These are phyloP conservation scores for Daktulosphaira vitifoliae DNA, from an alignment of 1,140 invertebrate species.

Conservation along the genomic window DNA sequence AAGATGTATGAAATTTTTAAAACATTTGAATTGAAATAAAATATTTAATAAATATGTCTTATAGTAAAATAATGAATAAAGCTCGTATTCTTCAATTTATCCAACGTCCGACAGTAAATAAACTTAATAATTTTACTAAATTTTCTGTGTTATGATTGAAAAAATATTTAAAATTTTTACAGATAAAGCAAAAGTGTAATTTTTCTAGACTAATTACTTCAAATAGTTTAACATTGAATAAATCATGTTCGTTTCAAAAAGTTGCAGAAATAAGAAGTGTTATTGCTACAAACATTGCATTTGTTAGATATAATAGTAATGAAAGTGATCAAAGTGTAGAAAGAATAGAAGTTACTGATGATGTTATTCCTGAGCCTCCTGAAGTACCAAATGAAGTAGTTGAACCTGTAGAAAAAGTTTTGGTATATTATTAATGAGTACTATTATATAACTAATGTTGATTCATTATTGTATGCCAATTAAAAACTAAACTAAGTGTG, in stretches of 20 bases:
- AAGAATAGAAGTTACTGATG: neutral
- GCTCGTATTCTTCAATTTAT: neutral
- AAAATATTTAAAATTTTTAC: too few species aligned
- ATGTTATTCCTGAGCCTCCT: conserved; percentile 14
- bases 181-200: neutral
- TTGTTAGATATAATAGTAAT: neutral
- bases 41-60: neutral
- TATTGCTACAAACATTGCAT: neutral
- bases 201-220: neutral
- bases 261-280: neutral
- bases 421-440: conserved; percentile 1
- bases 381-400: neutral
- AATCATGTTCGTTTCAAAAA: neutral
- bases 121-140: too few species aligned
- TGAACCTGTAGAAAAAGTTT: neutral
- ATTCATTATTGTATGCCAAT: too few species aligned
- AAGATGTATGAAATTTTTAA: too few species aligned
- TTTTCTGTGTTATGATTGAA: too few species aligned
- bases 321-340: neutral
- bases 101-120: neutral
- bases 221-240: neutral
- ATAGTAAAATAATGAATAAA: conserved; percentile 3
- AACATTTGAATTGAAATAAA: too few species aligned
- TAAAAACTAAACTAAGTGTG: too few species aligned
- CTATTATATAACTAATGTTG: too few species aligned